Evolutionary conservation across 2,113 vertebrate species (phyloP), one percentile per base, ranked within the genome.

Genomic region (Passer domesticus): DNA sequence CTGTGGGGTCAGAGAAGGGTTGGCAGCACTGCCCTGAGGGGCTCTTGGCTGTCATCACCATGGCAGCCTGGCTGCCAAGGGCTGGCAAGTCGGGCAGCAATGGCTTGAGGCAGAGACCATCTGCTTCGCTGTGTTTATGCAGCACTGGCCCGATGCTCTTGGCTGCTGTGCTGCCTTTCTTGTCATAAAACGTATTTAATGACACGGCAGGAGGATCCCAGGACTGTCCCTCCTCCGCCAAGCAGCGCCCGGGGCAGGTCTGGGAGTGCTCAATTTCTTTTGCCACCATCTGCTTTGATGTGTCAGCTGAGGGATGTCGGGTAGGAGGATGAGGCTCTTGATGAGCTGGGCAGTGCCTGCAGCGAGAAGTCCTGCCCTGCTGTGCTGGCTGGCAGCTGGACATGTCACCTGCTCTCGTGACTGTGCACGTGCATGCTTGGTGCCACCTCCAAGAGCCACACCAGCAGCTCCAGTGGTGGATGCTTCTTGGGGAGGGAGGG

Each of bases 101-200:
- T 70, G 76, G 89, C 91, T 89, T 22, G 47, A 93, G 92, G 94
- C 85, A 60, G 76, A 18, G 56, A 77, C 94, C 88, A 95, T 96
- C 93, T 92, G 93, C 79, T 90, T 39, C 0, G 0, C 5, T 23
- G 59, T 67, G 75, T 77, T 95, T 63, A 11, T 14, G 23, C 70
- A 91, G 31, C 28, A 4, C 23, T 4, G 12, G 72, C 53, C 70
- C 43, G 11, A 27, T 0, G 3, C 16, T 92, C 69, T 72, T 88
- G 92, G 84, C 81, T 50, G 75, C 72, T 50, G 50, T 0, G 7
- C 22, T 25, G 64, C 39, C 43, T 55, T 87, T 52, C 63, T 79
- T 4, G 0, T 70, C 73, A 41, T 41, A 68, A 63, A 88, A 83
- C 0, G 0, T 62, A 22, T 83, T 93, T 90, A 95, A 94, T 70